Conservation (phyloP, 2,888 invertebrate genomes). For the Heliconius charithonia region DNA sequence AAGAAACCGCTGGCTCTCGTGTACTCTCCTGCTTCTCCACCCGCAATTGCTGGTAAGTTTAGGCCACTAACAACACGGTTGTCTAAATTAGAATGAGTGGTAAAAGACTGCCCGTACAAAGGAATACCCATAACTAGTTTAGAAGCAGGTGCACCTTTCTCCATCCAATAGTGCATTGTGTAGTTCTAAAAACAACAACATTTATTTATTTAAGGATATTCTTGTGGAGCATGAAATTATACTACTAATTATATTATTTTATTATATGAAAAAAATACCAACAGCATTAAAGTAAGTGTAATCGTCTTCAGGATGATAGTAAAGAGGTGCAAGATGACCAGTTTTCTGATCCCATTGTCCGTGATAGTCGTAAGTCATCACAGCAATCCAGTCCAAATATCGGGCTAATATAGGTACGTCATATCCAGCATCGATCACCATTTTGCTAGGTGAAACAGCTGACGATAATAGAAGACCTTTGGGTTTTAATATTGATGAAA, state of each 20-base stretch:
- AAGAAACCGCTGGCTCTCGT: constrained; percentile 93
- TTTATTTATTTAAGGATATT: not conserved
- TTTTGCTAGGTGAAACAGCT: constrained; percentile 94
- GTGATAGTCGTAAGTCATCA: constrained; percentile 96
- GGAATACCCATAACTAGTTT: constrained; percentile 96
- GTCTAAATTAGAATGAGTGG: constrained; percentile 81
- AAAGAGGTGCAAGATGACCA: constrained; percentile 94
- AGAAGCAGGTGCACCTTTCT: constrained; percentile 90
- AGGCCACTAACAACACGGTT: constrained; percentile 76
- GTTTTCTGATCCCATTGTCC: constrained; percentile 97
- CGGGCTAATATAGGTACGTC: constrained; percentile 90
- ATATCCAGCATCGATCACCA: constrained; percentile 93
- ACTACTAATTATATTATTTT: too few relatives aligned
- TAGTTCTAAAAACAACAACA: constrained; percentile 85
- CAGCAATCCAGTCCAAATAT: constrained; percentile 94
- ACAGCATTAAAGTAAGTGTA: constrained; percentile 92
- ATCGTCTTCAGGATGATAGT: constrained; percentile 92
- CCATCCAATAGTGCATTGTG: constrained; percentile 95
- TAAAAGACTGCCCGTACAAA: constrained; percentile 93
- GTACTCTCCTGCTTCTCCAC: constrained; percentile 93
- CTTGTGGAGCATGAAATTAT: too few relatives aligned
- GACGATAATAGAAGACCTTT: constrained; percentile 89
- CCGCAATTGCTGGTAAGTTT: constrained; percentile 89
- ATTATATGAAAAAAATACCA: constrained; percentile 57
- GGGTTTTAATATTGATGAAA: constrained; percentile 87